phyloP scores from a whole-genome alignment of 2,113 vertebrate species.

The Astatotilapia flaviijosephi region DNA sequence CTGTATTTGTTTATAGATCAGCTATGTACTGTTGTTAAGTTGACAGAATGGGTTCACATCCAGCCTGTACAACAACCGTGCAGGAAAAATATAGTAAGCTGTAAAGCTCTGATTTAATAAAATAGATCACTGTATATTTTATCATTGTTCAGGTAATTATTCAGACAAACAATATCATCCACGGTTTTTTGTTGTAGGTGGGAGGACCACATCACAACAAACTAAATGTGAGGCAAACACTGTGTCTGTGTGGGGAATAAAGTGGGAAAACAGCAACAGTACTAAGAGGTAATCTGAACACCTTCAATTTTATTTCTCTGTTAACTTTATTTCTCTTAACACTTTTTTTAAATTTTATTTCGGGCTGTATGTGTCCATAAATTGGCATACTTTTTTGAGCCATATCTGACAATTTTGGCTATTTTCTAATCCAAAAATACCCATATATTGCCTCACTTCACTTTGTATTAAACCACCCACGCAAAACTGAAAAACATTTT shows the following conservation, averaged over 20 bases:
- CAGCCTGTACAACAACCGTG: not conserved
- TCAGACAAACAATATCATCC: not conserved
- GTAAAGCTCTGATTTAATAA: not conserved
- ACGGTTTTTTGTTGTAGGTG: not conserved
- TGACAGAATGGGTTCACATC: not conserved
- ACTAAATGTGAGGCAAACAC: not conserved
- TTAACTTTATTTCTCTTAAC: not conserved
- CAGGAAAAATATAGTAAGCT: not conserved
- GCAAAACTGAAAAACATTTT: not conserved
- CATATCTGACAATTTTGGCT: not conserved
- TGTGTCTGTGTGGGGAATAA: not conserved
- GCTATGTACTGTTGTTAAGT: not conserved
- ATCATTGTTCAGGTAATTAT: not conserved
- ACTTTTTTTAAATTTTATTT: not conserved
- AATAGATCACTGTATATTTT: not conserved
- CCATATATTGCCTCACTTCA: not conserved
- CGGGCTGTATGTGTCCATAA: not conserved
- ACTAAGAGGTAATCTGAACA: not conserved
- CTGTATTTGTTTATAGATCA: not conserved
- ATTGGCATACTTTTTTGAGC: not conserved
- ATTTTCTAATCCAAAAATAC: not conserved
- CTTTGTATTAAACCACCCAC: not conserved
- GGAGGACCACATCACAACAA: not conserved
- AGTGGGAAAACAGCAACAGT: not conserved
- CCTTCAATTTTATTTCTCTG: not conserved